These are phyloP conservation scores for Sorex maritimensis DNA, from an alignment of 2,797 vertebrate species.

Conservation along the genomic window DNA sequence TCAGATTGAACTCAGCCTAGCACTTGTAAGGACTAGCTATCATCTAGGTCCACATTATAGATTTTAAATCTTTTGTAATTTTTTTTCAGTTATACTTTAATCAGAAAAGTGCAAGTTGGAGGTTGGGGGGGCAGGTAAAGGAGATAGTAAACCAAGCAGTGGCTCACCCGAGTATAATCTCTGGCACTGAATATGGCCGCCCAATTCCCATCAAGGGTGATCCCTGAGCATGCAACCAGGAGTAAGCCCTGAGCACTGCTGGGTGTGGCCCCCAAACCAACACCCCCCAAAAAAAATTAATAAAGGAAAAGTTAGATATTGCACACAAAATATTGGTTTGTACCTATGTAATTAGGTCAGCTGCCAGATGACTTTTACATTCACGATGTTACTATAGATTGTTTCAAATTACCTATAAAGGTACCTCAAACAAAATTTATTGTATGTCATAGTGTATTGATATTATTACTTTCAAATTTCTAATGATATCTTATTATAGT, in stretches of 20 bases:
- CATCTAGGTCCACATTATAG: background rate
- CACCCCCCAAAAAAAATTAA: background rate
- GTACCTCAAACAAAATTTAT: constrained; percentile 34
- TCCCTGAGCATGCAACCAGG: too few species aligned
- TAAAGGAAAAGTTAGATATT: background rate
- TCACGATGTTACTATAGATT: constrained; percentile 12
- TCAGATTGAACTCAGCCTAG: too few species aligned
- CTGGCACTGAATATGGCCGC: too few species aligned
- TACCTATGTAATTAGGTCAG: background rate
- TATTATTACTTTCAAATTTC: constrained; percentile 53
- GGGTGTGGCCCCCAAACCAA: too few species aligned
- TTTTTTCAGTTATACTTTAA: constrained; percentile 26
- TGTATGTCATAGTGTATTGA: background rate
- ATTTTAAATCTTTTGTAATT: constrained; percentile 47
- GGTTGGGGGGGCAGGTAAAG: background rate
- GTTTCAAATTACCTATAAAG: constrained; percentile 47
- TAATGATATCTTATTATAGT: constrained; percentile 39
- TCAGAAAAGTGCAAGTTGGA: background rate
- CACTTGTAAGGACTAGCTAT: too few species aligned
- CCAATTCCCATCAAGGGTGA: too few species aligned
- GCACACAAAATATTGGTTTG: background rate
- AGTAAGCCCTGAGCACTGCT: too few species aligned
- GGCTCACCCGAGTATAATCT: too few species aligned
- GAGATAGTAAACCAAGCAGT: background rate
- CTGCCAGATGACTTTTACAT: background rate